Base-by-base conservation (phyloP, 2,113 vertebrate genomes). In the Nothoprocta perdicaria region DNA sequence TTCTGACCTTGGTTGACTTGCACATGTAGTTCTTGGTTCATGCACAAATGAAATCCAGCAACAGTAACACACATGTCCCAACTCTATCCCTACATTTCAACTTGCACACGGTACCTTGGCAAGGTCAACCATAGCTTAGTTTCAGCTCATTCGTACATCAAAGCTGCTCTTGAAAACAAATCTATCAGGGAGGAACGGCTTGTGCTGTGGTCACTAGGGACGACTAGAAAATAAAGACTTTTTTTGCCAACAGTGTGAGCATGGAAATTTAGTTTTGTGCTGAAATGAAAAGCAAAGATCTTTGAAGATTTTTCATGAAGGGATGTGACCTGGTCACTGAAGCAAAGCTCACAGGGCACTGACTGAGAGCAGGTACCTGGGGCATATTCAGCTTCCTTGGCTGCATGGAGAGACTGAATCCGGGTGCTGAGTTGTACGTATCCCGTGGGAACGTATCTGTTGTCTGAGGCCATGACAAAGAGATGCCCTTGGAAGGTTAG, bases 141-240 rank as follows among this genome's bases (percentile, higher is more conserved):
- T 86, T 76, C 60, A 86, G 45, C 45, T 81, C 40, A 35, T 40
- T 58, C 81, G 63, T 77, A 69, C 35, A 69, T 84, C 69, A 86
- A 41, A 67, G 65, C 61, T 84, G 48, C 48, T 82, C 72, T 73
- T 65, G 35, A 84, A 92, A 93, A 77, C 24, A 71, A 80, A 86
- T 33, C 2, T 18, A 60, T 63, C 19, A 43, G 35, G 17, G 60
- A 92, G 79, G 29, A 6, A 61, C 12, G 48, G n/a, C 16, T 68
- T 61, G 16, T 31, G 57, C 53, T 90, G 27, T 45, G 41, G 33
- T 38, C 80, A 12, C 0, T 6, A 60, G 6, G 14, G 1, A 5
- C 21, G 9, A 19, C 6, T 48, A 24, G 31, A 66, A 95, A 82
- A 68, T 15, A 12, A 45, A 75, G 10, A 45, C 27, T 81, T 71